Percentiles rank a stretch among this genome's conserved stretches.
phyloP scores from a whole-genome alignment of 2,797 vertebrate species.

The Danio tinwini region DNA sequence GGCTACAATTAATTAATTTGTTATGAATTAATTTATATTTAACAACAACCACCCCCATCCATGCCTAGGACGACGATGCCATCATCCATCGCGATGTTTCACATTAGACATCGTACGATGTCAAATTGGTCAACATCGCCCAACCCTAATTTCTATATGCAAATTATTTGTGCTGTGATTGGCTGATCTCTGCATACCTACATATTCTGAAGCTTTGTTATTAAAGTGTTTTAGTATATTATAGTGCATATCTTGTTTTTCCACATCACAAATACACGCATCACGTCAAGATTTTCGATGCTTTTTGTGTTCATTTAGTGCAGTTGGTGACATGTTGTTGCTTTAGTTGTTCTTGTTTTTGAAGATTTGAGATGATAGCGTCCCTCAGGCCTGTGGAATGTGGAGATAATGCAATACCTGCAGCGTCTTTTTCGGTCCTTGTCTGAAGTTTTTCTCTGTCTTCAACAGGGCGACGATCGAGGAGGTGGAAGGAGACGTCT shows the following conservation, averaged over 20 bases:
- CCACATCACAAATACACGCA: no score
- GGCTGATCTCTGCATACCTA: neutral
- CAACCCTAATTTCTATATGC: neutral
- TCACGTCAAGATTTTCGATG: no score
- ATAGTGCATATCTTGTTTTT: neutral
- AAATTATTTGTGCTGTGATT: neutral
- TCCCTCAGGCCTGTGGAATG: neutral
- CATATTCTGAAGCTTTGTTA: neutral
- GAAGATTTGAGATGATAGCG: neutral
- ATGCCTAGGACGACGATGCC: no score
- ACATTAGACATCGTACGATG: no score
- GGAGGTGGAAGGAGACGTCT: constrained; percentile 97
- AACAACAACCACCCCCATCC: no score
- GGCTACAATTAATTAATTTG: no score
- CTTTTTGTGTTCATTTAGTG: no score
- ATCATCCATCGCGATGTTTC: no score
- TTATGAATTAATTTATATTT: no score
- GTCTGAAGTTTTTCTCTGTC: neutral
- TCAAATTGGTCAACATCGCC: no score
- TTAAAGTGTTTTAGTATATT: neutral
- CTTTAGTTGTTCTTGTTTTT: neutral
- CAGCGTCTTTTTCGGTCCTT: neutral
- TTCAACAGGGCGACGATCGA: constrained; percentile 90
- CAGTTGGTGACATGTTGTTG: no score
- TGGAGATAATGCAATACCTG: neutral